Evolutionary conservation across 2,888 invertebrate species (phyloP), one percentile per base, ranked within the genome.

Genomic region (Mythimna impura): DNA sequence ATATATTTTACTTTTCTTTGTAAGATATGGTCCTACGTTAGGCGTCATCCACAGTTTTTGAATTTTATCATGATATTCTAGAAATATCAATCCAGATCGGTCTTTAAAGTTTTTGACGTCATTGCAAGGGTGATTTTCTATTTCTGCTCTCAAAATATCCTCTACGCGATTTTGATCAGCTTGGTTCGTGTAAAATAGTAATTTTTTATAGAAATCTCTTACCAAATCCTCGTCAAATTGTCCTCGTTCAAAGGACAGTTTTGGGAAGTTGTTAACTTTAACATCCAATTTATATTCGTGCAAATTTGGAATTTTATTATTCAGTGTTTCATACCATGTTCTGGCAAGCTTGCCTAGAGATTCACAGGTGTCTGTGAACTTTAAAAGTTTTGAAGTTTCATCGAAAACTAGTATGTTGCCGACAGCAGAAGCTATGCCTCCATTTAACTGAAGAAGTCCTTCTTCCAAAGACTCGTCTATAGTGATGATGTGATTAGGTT

Each of bases 171-270:
- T 22, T 10, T 82, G 76, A 47, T 86, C 74, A 10, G 78, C 73
- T 68, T 84, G 85, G 54, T 73, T 80, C 0, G 77, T 72, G 22
- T 74, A 83, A 73, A 84, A 78, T 10, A 83, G 71, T 66, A 84
- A 55, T 22, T 69, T 78, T 3, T 71, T 43, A 43, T 80, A 74
- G 58, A 84, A 77, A 17, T 70, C 73, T 61, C 60, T 78, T 1
- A 70, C 73, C 10, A 80, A 66, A 54, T 20, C 55, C 10, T 60
- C 9, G 63, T 80, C 80, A 3, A 74, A 63, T n/a, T 77, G 77
- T 0, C 67, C 57, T 43, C 61, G 20, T 34, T 66, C 72, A 1
- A 84, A 73, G 10, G 67, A 55, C 2, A 82, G 65, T 65, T 78
- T 84, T 7, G 84, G 84, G 20, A 84, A 82, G 8, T 66, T 75